phyloP scores from a whole-genome alignment of 1,140 invertebrate species.

The Aphaenogaster rudis region DNA sequence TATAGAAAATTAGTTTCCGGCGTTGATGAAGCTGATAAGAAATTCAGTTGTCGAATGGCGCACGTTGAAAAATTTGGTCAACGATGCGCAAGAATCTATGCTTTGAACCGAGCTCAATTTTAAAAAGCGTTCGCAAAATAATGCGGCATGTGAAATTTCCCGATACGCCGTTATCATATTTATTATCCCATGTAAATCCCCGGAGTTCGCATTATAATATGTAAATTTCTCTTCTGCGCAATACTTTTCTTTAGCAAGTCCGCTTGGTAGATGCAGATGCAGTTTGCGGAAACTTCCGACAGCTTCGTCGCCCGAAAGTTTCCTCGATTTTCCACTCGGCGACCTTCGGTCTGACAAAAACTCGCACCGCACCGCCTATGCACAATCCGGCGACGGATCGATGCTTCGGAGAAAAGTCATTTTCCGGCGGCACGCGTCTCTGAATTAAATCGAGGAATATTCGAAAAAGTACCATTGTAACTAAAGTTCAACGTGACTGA shows the following conservation, averaged over 20 bases:
- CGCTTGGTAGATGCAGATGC: constrained; percentile 45
- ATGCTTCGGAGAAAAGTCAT: constrained; percentile 50
- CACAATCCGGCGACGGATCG: constrained; percentile 40
- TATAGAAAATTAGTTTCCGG: constrained; percentile 7
- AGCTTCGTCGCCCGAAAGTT: constrained; percentile 53
- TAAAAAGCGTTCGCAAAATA: constrained; percentile 12
- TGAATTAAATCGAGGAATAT: constrained; percentile 47
- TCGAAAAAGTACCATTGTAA: constrained; percentile 13
- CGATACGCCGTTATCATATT: constrained; percentile 57
- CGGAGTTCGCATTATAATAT: constrained; percentile 53
- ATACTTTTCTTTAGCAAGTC: constrained; percentile 61
- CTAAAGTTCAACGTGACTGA: constrained; percentile 34
- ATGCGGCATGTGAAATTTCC: constrained; percentile 34
- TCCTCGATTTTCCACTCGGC: constrained; percentile 62
- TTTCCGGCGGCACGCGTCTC: constrained; percentile 56
- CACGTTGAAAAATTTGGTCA: not conserved
- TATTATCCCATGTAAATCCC: constrained; percentile 60
- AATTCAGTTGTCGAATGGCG: not conserved
- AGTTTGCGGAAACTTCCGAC: constrained; percentile 61
- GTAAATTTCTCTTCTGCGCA: constrained; percentile 47
- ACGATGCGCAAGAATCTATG: not conserved
- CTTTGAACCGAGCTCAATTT: not conserved
- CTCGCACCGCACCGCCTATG: constrained; percentile 32
- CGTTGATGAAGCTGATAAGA: not conserved
- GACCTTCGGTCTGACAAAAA: constrained; percentile 55